Evolutionary conservation across 2,888 invertebrate genomes (phyloP).

Genomic region (Andrena hattorfiana): DNA sequence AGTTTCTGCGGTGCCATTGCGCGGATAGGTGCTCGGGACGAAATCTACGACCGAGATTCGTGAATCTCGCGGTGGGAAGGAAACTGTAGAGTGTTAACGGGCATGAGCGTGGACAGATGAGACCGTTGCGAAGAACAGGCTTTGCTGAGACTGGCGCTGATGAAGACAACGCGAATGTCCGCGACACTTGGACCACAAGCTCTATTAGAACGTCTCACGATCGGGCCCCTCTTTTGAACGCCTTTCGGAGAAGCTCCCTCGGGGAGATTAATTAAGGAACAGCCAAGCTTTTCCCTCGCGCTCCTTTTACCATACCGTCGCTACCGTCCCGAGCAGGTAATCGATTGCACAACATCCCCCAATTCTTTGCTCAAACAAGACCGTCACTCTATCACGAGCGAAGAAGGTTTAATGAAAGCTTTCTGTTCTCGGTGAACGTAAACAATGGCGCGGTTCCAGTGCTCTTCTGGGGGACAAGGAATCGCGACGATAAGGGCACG

Average conservation of each 20-base stretch:
- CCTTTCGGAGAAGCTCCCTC: too few species aligned
- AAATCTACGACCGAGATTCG: not conserved
- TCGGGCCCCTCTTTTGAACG: not conserved
- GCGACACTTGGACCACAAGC: not conserved
- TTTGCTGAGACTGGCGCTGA: not conserved
- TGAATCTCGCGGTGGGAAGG: too few species aligned
- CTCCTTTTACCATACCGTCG: not conserved
- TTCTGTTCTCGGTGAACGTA: constrained; percentile 3
- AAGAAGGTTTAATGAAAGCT: constrained; percentile 14
- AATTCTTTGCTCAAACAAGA: not conserved
- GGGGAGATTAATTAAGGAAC: not conserved
- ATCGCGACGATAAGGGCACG: constrained; percentile 34
- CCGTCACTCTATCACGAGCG: constrained; percentile 5
- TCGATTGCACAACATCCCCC: not conserved
- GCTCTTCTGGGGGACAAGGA: constrained; percentile 9
- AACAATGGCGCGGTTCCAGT: constrained; percentile 31
- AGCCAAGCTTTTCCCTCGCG: too few species aligned
- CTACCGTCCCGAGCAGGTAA: not conserved
- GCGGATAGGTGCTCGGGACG: constrained; percentile 5
- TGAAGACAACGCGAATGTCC: not conserved
- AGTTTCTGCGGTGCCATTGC: not conserved
- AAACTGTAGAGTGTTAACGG: not conserved
- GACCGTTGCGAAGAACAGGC: not conserved
- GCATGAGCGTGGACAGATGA: not conserved
- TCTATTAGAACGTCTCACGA: not conserved